These are phyloP conservation scores for Zaprionus davidi DNA, from an alignment of 1,140 invertebrate genomes.

Conservation along the genomic window DNA sequence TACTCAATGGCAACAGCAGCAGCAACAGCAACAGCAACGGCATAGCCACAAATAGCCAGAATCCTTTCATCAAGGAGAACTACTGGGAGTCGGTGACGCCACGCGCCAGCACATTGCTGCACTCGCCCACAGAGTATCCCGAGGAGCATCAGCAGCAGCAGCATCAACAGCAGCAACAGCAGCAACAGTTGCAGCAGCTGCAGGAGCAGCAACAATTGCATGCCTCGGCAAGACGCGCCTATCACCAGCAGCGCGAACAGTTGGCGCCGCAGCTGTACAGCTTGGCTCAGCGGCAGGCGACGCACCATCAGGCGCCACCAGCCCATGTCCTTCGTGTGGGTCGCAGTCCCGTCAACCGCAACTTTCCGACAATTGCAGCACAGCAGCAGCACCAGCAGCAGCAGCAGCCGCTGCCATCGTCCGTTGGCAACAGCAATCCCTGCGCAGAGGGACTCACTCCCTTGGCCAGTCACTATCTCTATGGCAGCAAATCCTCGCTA, in stretches of 20 bases:
- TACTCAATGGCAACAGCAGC: constrained; percentile 48
- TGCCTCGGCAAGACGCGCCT: constrained; percentile 58
- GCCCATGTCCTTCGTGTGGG: constrained; percentile 65
- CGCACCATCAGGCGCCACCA: constrained; percentile 32
- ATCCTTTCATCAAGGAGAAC: constrained; percentile 82
- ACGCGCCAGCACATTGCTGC: constrained; percentile 57
- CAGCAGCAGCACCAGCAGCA: constrained; percentile 29
- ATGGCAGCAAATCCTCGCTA: constrained; percentile 75
- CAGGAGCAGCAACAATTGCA: constrained; percentile 51
- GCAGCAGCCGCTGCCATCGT: constrained; percentile 14
- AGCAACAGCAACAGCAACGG: constrained; percentile 51
- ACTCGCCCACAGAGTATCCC: constrained; percentile 64
- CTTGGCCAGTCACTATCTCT: constrained; percentile 74
- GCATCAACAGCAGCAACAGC: constrained; percentile 39
- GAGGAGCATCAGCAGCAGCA: constrained; percentile 57
- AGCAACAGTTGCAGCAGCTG: constrained; percentile 54
- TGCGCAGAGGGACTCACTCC: constrained; percentile 75
- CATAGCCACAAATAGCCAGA: constrained; percentile 51
- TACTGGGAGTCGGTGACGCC: constrained; percentile 77
- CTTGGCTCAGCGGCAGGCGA: constrained; percentile 48
- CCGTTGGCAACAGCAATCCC: constrained; percentile 53
- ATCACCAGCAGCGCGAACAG: constrained; percentile 64
- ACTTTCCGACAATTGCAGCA: constrained; percentile 22
- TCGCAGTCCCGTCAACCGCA: constrained; percentile 73
- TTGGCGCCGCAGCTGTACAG: constrained; percentile 56